Base-by-base conservation (phyloP, 2,888 invertebrate genomes). In the Helleia helle region DNA sequence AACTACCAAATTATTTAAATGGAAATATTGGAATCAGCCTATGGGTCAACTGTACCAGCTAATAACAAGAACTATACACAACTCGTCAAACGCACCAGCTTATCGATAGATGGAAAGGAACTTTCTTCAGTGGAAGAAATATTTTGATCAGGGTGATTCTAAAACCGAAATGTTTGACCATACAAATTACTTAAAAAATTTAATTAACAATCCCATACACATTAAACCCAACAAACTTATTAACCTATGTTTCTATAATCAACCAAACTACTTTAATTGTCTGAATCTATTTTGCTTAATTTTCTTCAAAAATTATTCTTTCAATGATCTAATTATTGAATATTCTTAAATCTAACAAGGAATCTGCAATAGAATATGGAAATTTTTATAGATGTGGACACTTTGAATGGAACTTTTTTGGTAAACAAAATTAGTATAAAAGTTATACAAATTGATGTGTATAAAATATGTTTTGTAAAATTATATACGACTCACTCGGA, bases 331-430 rank as follows among this genome's bases (percentile, higher is more conserved):
- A 46, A 43, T 40, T 48, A 41, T 48, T 40, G 45, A 46, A 38
- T 41, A 44, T 74, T 71, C 79, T 79, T 80, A 79, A 45, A 71
- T 55, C 71, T 79, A 80, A 51, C 68, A 58, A 83, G 81, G 83
- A 83, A 83, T 83, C 83, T 83, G 83, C 83, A 83, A 83, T 81
- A 72, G 69, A 66, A 59, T 45, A 52, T 55, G 47, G 49, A 56
- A 52, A 48, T 54, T 52, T 43, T 36, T 13, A 29, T 8, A 14
- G 14, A 29, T 14, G 29, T 13, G n/a, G 13, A 29, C 8, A 13
- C 14, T 4, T 29, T 14, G n/a, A n/a, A n/a, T n/a, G n/a, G n/a
- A n/a, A n/a, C n/a, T n/a, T n/a, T n/a, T n/a, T n/a, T n/a, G n/a
- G n/a, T n/a, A n/a, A n/a, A n/a, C n/a, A n/a, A n/a, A n/a, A n/a